Percentiles rank a stretch among this genome's conserved stretches.
phyloP scores from a whole-genome alignment of 2,888 invertebrate genomes.

The Temnothorax rugatulus region DNA sequence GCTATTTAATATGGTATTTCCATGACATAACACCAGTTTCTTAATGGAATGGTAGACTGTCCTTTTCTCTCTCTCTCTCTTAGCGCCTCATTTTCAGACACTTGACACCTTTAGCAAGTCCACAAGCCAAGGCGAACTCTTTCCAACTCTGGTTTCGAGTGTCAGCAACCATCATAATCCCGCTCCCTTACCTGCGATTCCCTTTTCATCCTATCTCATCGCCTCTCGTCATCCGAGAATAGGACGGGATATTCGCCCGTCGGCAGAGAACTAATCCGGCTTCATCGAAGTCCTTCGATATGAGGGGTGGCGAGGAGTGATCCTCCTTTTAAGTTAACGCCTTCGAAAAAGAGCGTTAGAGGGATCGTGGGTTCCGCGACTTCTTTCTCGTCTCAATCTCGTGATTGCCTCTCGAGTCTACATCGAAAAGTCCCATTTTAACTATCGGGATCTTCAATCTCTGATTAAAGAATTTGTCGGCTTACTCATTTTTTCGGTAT shows the following conservation, averaged over 20 bases:
- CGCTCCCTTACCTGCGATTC: conserved; percentile 21
- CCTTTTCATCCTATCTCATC: conserved; percentile 14
- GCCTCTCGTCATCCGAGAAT: conserved; percentile 58
- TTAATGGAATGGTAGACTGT: background rate
- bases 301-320: conserved; percentile 38
- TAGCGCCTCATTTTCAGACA: conserved; percentile 42
- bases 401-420: conserved; percentile 58
- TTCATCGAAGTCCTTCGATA: conserved; percentile 72
- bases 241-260: conserved; percentile 55
- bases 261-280: conserved; percentile 72
- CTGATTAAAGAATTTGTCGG: conserved; percentile 35
- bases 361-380: conserved; percentile 42
- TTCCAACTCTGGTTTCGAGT: conserved; percentile 59
- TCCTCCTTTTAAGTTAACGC: conserved; percentile 67
- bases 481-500: conserved; percentile 4
- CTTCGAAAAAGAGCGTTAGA: conserved; percentile 45
- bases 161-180: conserved; percentile 62
- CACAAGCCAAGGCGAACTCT: conserved; percentile 36
- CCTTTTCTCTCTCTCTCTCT: conserved; percentile 23
- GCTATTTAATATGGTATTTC: background rate
- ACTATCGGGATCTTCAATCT: conserved; percentile 37
- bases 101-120: conserved; percentile 57
- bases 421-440: conserved; percentile 43
- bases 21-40: background rate
- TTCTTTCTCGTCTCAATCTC: conserved; percentile 49